A percentile compares a stretch with the other conserved stretches of the same genome.
Conservation (phyloP, 2,113 vertebrate species). For the Clarias magur region DNA sequence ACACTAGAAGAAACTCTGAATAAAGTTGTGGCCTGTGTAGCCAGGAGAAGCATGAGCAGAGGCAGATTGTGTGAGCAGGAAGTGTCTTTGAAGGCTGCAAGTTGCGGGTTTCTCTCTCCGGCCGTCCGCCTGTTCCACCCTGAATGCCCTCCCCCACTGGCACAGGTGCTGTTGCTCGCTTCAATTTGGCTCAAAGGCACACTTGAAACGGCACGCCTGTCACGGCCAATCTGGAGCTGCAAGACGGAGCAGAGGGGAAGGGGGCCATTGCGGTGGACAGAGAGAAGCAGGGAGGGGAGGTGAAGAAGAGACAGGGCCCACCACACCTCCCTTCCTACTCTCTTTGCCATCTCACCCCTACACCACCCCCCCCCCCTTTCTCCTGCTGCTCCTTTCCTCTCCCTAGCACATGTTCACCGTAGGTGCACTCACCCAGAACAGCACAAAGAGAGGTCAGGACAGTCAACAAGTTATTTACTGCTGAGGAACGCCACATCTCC, state of each 20-base stretch:
- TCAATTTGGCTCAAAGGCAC: slow-evolving; percentile 76
- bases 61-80: slow-evolving; percentile 66
- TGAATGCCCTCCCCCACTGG: slow-evolving; percentile 60
- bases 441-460: slow-evolving; percentile 62
- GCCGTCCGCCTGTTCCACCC: slow-evolving; percentile 39
- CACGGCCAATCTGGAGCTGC: slow-evolving; percentile 67
- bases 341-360: slow-evolving; percentile 33
- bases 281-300: slow-evolving; percentile 30
- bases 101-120: slow-evolving; percentile 60
- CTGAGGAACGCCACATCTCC: slow-evolving; percentile 46
- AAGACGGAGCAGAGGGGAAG: slow-evolving; percentile 61
- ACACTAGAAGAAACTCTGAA: slow-evolving; percentile 29
- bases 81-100: slow-evolving; percentile 72
- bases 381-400: slow-evolving; percentile 57
- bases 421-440: slow-evolving; percentile 52
- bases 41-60: slow-evolving; percentile 29
- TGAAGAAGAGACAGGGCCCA: slow-evolving; percentile 46
- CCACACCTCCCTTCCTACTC: slow-evolving; percentile 47
- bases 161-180: slow-evolving; percentile 77
- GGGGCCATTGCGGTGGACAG: slow-evolving; percentile 38
- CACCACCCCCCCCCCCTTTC: background rate
- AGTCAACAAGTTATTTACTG: slow-evolving; percentile 64
- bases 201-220: slow-evolving; percentile 74
- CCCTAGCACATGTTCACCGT: slow-evolving; percentile 59
- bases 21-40: slow-evolving; percentile 33